Conservation (phyloP, 2,113 vertebrate genomes). For the Serinus canaria region DNA sequence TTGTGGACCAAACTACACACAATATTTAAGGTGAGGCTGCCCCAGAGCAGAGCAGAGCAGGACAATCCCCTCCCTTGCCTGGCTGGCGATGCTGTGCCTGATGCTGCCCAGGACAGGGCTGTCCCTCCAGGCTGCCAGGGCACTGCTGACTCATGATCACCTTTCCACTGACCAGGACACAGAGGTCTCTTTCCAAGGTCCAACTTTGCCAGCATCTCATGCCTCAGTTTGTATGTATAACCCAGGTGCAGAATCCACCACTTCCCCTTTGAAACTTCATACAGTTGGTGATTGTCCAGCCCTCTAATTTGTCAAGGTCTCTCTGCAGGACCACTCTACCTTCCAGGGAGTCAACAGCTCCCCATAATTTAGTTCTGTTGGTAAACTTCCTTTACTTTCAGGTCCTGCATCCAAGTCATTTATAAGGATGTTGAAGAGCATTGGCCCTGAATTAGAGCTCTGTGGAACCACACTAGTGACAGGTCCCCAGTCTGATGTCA, state of each 20-base stretch:
- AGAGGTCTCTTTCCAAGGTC: background rate
- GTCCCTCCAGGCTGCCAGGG: background rate
- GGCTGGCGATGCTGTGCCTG: accelerated
- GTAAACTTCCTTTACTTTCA: background rate
- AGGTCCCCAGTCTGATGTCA: background rate
- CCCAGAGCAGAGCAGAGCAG: background rate
- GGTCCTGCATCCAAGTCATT: background rate
- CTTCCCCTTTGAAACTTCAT: background rate
- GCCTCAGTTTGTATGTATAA: background rate
- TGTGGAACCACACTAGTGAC: background rate
- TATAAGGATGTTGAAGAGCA: background rate
- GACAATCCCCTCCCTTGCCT: background rate
- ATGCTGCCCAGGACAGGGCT: accelerated
- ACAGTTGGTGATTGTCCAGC: background rate
- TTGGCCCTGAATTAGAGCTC: background rate
- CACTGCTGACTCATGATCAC: background rate
- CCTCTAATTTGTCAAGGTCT: background rate
- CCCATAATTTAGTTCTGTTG: background rate
- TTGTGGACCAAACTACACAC: background rate
- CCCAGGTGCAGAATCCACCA: background rate
- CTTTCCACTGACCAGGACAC: background rate
- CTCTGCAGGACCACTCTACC: background rate
- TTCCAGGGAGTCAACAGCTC: background rate
- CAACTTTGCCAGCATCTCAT: background rate
- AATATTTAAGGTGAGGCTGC: background rate